Base-by-base conservation (phyloP, 2,888 invertebrate genomes). In the Azorinus chamasolen region DNA sequence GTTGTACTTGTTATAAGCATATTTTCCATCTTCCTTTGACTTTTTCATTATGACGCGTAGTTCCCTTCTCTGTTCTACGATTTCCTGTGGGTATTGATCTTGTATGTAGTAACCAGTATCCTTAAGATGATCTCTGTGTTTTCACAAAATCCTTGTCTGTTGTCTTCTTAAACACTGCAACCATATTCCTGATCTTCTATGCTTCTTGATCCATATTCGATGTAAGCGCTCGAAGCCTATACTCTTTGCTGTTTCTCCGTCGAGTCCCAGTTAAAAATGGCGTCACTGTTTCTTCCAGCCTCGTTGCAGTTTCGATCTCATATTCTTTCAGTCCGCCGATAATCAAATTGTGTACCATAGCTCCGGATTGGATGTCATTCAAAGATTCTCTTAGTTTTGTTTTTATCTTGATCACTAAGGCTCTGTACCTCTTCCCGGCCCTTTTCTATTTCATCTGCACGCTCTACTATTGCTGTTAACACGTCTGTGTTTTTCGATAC, bases 1-100 rank as follows among this genome's bases (percentile, higher is more conserved):
- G n/a, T n/a, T n/a, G n/a, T n/a, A n/a, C n/a, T n/a, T n/a, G 5
- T 55, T 65, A 18, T 65, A 65, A 1, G 65, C 54, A 6, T 46
- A 22, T 48, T 66, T 41, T 10, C 46, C 46, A 22, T 62, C 50
- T 14, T 25, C 32, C 18, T 62, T 62, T 18, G 61, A 48, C 37
- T 24, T 22, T 22, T 62, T 62, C 18, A 62, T 14, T 14, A 62
- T 20, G 20, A 50, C 48, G 6, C 46, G 27, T 18, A 62, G n/a
- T 20, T 50, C 22, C 37, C 50, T 50, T 27, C 50, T 32, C 10
- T 58, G 24, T 37, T 45, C 50, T 3, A 62, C 27, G 10, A 62
- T 43, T 10, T 62, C 50, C 4, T 48, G 8, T 8, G 61, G 61
- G 20, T n/a, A n/a, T n/a, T n/a, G n/a, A n/a, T n/a, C n/a, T n/a